Percentiles rank a stretch among this genome's conserved stretches.
Conservation (phyloP, 2,113 vertebrate species). For the Cyphomyrus discorhynchus region DNA sequence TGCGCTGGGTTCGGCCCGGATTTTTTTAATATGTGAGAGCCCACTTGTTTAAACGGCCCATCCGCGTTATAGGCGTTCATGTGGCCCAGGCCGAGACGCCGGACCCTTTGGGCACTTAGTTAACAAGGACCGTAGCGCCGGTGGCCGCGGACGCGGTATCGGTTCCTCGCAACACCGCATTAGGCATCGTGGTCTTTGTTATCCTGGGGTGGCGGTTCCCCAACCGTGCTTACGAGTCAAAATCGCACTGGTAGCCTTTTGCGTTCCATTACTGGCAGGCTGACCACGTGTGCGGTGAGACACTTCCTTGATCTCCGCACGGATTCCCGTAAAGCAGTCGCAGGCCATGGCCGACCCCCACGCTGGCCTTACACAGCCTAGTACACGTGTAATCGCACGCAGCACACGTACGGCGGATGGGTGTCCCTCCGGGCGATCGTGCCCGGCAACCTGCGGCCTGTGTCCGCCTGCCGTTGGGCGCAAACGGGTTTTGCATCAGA, state of each 20-base stretch:
- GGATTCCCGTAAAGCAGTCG: not conserved
- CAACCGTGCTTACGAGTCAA: too few species aligned
- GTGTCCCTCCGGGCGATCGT: not conserved
- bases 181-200: not conserved
- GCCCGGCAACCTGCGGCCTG: not conserved
- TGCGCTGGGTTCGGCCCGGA: not conserved
- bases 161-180: not conserved
- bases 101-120: conserved; percentile 75
- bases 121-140: conserved; percentile 17
- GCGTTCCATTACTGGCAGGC: not conserved
- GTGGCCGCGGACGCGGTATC: conserved; percentile 11
- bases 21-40: not conserved
- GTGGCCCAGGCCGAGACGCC: conserved; percentile 21
- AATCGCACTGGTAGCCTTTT: not conserved
- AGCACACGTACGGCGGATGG: not conserved
- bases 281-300: not conserved
- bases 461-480: not conserved
- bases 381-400: conserved; percentile 1
- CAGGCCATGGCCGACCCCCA: too few species aligned
- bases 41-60: not conserved
- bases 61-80: not conserved
- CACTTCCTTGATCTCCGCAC: not conserved
- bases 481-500: conserved; percentile 6
- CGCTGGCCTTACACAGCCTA: not conserved
- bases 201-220: not conserved